A percentile compares a stretch with the other conserved stretches of the same genome.
phyloP scores from a whole-genome alignment of 2,113 vertebrate species.

The Poicephalus meyeri region DNA sequence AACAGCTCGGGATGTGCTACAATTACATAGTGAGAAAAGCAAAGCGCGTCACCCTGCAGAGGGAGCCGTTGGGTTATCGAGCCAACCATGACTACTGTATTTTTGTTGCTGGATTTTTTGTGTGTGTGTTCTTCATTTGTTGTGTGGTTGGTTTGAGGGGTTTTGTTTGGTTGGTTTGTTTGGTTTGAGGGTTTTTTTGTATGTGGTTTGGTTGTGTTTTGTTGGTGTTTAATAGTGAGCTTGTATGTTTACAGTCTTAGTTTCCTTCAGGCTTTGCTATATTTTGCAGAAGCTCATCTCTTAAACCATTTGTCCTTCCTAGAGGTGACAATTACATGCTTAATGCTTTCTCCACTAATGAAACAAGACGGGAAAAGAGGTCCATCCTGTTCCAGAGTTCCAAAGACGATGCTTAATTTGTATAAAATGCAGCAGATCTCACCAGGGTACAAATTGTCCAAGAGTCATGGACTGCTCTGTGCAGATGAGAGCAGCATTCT shows the following conservation, averaged over 20 bases:
- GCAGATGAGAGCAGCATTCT: neutral
- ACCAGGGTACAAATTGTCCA: neutral
- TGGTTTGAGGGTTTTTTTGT: neutral
- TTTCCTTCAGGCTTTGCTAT: neutral
- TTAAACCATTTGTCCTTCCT: neutral
- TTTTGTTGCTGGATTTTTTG: neutral
- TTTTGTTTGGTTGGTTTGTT: neutral
- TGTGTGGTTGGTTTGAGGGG: neutral
- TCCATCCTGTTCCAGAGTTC: neutral
- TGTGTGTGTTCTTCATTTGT: neutral
- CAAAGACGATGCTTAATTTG: constrained; percentile 16
- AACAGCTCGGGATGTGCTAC: neutral
- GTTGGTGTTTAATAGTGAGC: neutral
- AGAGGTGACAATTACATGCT: neutral
- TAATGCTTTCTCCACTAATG: neutral
- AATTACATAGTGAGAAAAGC: neutral
- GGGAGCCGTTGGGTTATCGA: constrained; percentile 25
- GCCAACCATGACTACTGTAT: neutral
- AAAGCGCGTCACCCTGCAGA: neutral
- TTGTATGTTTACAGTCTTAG: neutral
- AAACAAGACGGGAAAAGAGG: neutral
- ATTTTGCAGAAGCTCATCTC: neutral
- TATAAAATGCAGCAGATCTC: neutral
- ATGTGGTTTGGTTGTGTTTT: neutral
- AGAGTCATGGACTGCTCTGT: neutral